Evolutionary conservation across 2,797 vertebrate genomes (phyloP).

Genomic region (Zalophus californianus): DNA sequence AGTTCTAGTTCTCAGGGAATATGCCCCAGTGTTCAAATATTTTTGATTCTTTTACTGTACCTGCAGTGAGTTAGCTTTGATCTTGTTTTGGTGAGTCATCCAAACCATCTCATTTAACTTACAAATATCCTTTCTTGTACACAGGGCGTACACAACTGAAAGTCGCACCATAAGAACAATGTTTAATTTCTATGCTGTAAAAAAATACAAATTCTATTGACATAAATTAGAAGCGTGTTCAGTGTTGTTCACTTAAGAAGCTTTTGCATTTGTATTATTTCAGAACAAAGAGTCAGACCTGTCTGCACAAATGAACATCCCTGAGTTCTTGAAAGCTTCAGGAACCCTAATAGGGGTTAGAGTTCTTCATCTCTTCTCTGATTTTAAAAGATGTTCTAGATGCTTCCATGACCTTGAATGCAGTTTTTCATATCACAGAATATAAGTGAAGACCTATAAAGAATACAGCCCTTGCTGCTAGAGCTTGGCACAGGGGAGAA

Average conservation of each 20-base stretch:
- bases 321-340: not conserved
- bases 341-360: not conserved
- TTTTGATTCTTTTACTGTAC: not conserved
- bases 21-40: not conserved
- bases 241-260: conserved; percentile 48
- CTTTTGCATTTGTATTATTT: not conserved
- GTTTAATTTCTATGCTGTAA: conserved; percentile 68
- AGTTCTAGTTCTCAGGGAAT: not conserved
- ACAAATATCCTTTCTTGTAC: not conserved
- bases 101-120: not conserved
- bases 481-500: too few relatives aligned
- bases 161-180: not conserved
- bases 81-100: not conserved
- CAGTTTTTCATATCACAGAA: not conserved
- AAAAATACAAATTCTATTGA: conserved; percentile 69
- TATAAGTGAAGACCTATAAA: not conserved
- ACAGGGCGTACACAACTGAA: not conserved
- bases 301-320: not conserved
- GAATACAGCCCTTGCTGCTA: not conserved
- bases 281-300: not conserved
- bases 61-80: not conserved
- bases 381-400: not conserved
- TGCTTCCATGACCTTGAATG: not conserved
- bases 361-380: not conserved
- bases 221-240: conserved; percentile 74